phyloP scores from a whole-genome alignment of 2,113 vertebrate species.

The Gulo gulo region DNA sequence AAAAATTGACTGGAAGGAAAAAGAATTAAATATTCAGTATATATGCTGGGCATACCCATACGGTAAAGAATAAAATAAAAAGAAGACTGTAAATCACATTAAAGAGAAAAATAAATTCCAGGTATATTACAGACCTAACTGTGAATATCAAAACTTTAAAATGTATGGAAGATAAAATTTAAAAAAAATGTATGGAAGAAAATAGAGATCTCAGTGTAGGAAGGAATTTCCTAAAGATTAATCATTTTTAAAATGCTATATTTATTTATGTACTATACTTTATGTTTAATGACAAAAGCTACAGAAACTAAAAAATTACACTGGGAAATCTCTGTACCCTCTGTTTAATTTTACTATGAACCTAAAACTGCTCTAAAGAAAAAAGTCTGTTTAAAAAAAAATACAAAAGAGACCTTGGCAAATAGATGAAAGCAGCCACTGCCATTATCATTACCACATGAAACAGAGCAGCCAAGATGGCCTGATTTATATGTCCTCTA shows the following conservation, averaged over 20 bases:
- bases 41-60: neutral
- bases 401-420: neutral
- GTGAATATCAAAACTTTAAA: slow-evolving; percentile 3
- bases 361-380: neutral
- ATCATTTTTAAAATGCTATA: neutral
- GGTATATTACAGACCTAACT: neutral
- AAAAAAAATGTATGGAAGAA: neutral
- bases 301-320: neutral
- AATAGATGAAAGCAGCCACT: neutral
- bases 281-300: neutral
- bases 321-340: neutral
- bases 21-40: neutral
- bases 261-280: neutral
- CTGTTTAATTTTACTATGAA: neutral
- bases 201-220: neutral
- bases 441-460: neutral
- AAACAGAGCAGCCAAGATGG: neutral
- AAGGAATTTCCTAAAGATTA: neutral
- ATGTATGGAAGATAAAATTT: neutral
- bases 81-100: neutral
- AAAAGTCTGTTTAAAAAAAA: neutral
- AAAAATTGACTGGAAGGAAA: neutral
- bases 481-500: neutral
- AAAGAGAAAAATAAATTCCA: neutral
- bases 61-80: neutral